These are phyloP conservation scores for Adelges cooleyi DNA, from an alignment of 1,140 invertebrate species.

Conservation along the genomic window DNA sequence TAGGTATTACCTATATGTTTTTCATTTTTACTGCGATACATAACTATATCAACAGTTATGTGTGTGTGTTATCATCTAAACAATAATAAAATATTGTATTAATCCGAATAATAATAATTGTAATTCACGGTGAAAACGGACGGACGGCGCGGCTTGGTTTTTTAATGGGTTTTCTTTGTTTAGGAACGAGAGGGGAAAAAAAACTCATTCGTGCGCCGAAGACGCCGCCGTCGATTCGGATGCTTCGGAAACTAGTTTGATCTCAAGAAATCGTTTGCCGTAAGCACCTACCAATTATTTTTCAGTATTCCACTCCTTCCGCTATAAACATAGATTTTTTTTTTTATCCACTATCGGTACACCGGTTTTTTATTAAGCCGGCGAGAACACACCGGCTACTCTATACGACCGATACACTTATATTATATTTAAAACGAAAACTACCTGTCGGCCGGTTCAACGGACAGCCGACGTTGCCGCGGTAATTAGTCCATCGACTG, in stretches of 20 bases:
- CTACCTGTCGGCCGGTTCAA: constrained; percentile 22
- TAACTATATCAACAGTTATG: no score
- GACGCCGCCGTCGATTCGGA: constrained; percentile 1
- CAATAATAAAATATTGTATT: not conserved
- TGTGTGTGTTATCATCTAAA: no score
- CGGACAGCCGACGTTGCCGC: constrained; percentile 14
- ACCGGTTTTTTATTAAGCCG: constrained; percentile 11
- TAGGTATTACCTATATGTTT: no score
- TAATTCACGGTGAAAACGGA: not conserved
- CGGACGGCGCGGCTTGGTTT: not conserved
- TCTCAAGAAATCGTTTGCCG: constrained; percentile 17
- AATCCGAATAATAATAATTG: not conserved
- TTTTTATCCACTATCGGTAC: not conserved
- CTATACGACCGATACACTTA: not conserved
- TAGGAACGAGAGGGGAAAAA: not conserved
- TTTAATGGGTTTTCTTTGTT: constrained; percentile 24
- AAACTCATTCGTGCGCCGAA: constrained; percentile 13
- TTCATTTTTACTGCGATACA: no score
- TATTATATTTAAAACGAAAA: constrained; percentile 16
- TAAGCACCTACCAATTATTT: constrained; percentile 26
- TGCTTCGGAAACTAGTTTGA: constrained; percentile 12
- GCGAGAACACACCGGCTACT: not conserved
- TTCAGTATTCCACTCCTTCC: constrained; percentile 3
- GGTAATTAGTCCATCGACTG: constrained; percentile 6
- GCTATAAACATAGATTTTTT: not conserved